These are phyloP conservation scores for Clarias fuscus DNA, from an alignment of 2,797 vertebrate species.

Conservation along the genomic window DNA sequence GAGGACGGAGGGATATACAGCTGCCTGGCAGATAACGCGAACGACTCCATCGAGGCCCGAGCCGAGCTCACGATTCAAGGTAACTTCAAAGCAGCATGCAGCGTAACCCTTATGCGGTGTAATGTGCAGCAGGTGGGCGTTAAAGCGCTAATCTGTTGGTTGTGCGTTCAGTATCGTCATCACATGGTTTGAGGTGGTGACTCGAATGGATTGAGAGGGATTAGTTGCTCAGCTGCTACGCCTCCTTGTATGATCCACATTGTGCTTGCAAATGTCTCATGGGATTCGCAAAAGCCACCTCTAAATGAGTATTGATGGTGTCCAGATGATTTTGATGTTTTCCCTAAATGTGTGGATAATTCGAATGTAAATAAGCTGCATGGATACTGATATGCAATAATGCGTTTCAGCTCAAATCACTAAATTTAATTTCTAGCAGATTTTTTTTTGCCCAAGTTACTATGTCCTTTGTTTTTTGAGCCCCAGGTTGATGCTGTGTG, in stretches of 20 bases:
- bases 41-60: conserved; percentile 82
- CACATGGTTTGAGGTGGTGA: neutral
- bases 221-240: conserved; percentile 10
- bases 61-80: conserved; percentile 88
- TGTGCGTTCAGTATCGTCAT: neutral
- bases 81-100: conserved; percentile 59
- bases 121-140: neutral
- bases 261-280: neutral
- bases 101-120: neutral
- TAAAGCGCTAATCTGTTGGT: neutral
- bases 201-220: neutral
- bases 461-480: no score
- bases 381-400: neutral
- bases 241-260: conserved; percentile 15
- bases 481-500: neutral
- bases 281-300: neutral
- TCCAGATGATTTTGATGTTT: neutral
- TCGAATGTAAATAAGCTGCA: neutral
- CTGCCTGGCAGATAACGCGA: conserved; percentile 82
- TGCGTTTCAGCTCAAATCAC: neutral
- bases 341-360: neutral
- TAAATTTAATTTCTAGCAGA: neutral
- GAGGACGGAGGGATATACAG: conserved; percentile 83
- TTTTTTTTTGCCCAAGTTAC: neutral
- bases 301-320: conserved; percentile 28